Percentiles rank a stretch among this genome's conserved stretches.
Conservation (phyloP, 1,140 invertebrate genomes). For the Anagrus nilaparvatae region DNA sequence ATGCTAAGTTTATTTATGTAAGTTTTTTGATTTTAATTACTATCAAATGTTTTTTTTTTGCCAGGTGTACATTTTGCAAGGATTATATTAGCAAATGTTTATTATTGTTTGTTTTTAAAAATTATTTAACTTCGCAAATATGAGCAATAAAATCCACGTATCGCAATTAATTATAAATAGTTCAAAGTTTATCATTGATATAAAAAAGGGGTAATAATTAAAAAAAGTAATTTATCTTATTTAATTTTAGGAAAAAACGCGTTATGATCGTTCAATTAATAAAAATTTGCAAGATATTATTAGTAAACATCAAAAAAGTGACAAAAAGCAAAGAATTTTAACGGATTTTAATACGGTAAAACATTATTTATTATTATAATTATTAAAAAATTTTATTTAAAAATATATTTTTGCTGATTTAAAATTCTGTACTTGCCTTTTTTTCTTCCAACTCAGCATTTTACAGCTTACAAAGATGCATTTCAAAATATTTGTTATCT, state of each 20-base stretch:
- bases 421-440: too few species aligned
- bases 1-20: too few species aligned
- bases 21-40: too few species aligned
- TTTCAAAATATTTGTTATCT: conserved; percentile 28
- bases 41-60: too few species aligned
- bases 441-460: too few species aligned
- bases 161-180: too few species aligned
- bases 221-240: conserved; percentile 7
- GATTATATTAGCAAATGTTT: too few species aligned
- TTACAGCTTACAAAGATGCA: conserved; percentile 29
- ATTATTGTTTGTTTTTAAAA: too few species aligned
- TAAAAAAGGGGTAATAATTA: conserved; percentile 14
- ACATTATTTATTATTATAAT: neutral
- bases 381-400: neutral
- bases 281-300: neutral
- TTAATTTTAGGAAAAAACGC: conserved; percentile 25
- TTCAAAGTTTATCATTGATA: conserved; percentile 11
- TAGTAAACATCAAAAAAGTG: neutral
- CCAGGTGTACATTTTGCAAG: too few species aligned
- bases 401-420: neutral
- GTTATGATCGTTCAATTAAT: conserved; percentile 26
- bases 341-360: conserved; percentile 29
- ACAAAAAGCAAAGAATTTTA: conserved; percentile 21
- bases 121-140: too few species aligned
- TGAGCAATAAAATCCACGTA: too few species aligned